phyloP scores from a whole-genome alignment of 2,888 invertebrate species.

The Asteroscopus sphinx region DNA sequence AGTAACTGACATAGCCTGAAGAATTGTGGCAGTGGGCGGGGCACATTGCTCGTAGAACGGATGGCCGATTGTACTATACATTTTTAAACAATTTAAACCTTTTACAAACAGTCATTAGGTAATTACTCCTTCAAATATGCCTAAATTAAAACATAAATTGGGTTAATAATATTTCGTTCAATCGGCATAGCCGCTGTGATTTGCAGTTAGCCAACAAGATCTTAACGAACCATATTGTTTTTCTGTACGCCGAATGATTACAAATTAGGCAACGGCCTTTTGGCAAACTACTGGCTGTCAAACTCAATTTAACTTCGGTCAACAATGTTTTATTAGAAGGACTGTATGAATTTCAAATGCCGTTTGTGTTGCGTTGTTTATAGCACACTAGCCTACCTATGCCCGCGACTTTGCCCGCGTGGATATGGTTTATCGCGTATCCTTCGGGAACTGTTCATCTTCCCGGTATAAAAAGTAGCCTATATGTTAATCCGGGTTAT shows the following conservation, averaged over 20 bases:
- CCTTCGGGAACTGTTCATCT: no score
- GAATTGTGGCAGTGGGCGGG: no score
- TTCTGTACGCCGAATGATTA: slow-evolving; percentile 48
- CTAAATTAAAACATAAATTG: slow-evolving; percentile 31
- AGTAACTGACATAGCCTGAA: no score
- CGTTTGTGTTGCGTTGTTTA: no score
- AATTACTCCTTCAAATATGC: slow-evolving; percentile 22
- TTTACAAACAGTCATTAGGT: slow-evolving; percentile 2
- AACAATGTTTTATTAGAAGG: slow-evolving; percentile 33
- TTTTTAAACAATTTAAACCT: neutral
- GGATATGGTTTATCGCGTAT: no score
- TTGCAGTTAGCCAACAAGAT: slow-evolving; percentile 35
- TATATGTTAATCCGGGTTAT: no score
- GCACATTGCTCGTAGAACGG: no score
- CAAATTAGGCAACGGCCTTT: slow-evolving; percentile 47
- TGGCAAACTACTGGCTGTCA: slow-evolving; percentile 34
- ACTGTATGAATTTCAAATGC: slow-evolving; percentile 13
- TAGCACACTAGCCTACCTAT: no score
- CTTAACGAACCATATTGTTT: slow-evolving; percentile 57
- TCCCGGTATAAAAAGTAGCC: no score
- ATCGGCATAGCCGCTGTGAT: slow-evolving; percentile 38
- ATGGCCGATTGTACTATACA: no score
- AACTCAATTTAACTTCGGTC: slow-evolving; percentile 51
- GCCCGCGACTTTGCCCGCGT: no score
- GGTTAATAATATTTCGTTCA: slow-evolving; percentile 43